Percentiles rank a stretch among this genome's conserved stretches.
Conservation (phyloP, 2,888 invertebrate genomes). For the Philopedon plagiatum region DNA sequence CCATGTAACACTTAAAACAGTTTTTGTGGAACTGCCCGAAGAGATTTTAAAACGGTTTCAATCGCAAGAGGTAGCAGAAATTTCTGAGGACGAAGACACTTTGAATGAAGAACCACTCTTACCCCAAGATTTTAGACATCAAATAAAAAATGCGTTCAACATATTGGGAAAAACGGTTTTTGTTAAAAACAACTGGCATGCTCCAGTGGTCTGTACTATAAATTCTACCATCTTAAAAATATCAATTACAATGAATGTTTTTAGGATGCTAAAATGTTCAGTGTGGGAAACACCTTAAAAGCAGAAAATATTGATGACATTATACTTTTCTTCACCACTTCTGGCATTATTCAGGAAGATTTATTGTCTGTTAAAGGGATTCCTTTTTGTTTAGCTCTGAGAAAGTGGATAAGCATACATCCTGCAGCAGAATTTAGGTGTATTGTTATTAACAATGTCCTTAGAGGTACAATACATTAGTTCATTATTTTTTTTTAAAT, state of each 20-base stretch:
- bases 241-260: constrained; percentile 18
- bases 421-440: constrained; percentile 67
- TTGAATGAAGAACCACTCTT: constrained; percentile 29
- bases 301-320: constrained; percentile 62
- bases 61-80: constrained; percentile 53
- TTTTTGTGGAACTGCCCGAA: constrained; percentile 60
- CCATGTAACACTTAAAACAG: constrained; percentile 59
- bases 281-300: constrained; percentile 63
- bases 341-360: constrained; percentile 62
- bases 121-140: constrained; percentile 51
- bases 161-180: constrained; percentile 60
- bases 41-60: constrained; percentile 58
- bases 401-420: constrained; percentile 65
- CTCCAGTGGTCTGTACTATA: constrained; percentile 59
- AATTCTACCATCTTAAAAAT: background rate
- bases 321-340: constrained; percentile 62
- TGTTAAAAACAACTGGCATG: constrained; percentile 67
- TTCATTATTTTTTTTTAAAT: no score
- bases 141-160: constrained; percentile 61
- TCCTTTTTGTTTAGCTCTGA: constrained; percentile 62
- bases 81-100: constrained; percentile 52
- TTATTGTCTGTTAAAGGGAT: constrained; percentile 59
- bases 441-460: constrained; percentile 64
- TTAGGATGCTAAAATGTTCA: constrained; percentile 65
- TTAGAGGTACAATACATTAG: constrained; percentile 61